Evolutionary conservation across 2,888 invertebrate genomes (phyloP).

Genomic region (Chloroclysta siterata): DNA sequence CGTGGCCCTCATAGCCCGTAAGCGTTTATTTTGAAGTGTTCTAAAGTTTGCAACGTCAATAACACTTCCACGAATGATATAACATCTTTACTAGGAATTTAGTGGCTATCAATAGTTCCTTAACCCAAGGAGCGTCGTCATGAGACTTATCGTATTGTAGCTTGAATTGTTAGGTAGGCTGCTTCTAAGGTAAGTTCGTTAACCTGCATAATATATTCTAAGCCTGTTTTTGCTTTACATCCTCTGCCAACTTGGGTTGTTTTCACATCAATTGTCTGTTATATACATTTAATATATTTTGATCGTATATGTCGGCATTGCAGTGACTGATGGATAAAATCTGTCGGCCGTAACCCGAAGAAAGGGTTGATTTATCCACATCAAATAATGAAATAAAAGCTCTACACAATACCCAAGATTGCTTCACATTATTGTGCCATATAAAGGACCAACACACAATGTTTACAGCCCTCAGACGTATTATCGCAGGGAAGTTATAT

Average conservation of each 20-base stretch:
- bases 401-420: conserved; percentile 41
- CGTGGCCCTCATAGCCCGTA: conserved; percentile 10
- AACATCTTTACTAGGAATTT: conserved; percentile 32
- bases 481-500: conserved; percentile 53
- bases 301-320: not conserved
- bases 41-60: not conserved
- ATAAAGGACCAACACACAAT: conserved; percentile 44
- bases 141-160: conserved; percentile 36
- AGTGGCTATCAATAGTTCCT: conserved; percentile 40
- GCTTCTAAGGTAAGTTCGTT: conserved; percentile 43
- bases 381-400: conserved; percentile 37
- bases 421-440: conserved; percentile 40
- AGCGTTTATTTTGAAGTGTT: conserved; percentile 11
- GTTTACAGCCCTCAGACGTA: conserved; percentile 50
- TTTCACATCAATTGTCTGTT: not conserved
- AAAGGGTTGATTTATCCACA: conserved; percentile 47
- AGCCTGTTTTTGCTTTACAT: conserved; percentile 41
- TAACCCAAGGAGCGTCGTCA: conserved; percentile 39
- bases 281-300: not conserved
- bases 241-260: conserved; percentile 33
- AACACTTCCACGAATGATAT: conserved; percentile 13
- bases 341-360: conserved; percentile 14
- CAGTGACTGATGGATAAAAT: conserved; percentile 2
- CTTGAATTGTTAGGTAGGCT: conserved; percentile 31
- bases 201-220: conserved; percentile 40